These are phyloP conservation scores for Myrmecophaga tridactyla DNA, from an alignment of 2,113 vertebrate genomes.

Conservation along the genomic window DNA sequence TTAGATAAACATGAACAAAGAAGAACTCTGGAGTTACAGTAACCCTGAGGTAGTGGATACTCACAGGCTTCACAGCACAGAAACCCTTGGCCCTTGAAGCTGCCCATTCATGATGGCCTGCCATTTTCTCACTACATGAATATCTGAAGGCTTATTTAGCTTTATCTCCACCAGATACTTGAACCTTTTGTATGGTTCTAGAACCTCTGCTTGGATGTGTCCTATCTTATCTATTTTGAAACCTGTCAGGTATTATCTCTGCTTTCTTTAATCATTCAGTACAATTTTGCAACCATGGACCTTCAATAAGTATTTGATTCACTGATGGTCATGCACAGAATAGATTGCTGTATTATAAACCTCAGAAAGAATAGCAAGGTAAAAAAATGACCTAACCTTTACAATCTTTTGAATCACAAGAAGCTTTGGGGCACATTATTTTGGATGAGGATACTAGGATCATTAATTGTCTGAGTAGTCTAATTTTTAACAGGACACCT, in stretches of 20 bases:
- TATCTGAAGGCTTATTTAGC: background rate
- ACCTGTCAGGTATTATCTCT: background rate
- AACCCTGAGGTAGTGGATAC: too few species aligned
- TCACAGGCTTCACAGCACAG: background rate
- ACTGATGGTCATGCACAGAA: background rate
- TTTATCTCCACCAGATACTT: background rate
- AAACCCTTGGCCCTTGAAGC: background rate
- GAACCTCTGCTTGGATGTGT: background rate
- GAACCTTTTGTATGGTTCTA: background rate
- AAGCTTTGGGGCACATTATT: background rate
- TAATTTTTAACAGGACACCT: slow-evolving; percentile 21
- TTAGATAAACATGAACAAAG: too few species aligned
- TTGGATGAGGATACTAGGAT: background rate
- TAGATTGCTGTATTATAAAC: background rate
- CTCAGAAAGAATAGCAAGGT: background rate
- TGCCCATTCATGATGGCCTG: background rate
- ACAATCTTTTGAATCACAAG: background rate
- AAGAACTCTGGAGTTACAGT: too few species aligned
- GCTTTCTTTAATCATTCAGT: background rate
- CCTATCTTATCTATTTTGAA: background rate
- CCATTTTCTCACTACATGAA: background rate
- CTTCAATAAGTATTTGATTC: background rate
- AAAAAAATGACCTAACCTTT: background rate
- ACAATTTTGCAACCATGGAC: background rate
- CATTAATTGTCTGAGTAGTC: slow-evolving; percentile 6